Evolutionary conservation across 2,113 vertebrate genomes (phyloP).

Genomic region (Triplophysa tibetana): DNA sequence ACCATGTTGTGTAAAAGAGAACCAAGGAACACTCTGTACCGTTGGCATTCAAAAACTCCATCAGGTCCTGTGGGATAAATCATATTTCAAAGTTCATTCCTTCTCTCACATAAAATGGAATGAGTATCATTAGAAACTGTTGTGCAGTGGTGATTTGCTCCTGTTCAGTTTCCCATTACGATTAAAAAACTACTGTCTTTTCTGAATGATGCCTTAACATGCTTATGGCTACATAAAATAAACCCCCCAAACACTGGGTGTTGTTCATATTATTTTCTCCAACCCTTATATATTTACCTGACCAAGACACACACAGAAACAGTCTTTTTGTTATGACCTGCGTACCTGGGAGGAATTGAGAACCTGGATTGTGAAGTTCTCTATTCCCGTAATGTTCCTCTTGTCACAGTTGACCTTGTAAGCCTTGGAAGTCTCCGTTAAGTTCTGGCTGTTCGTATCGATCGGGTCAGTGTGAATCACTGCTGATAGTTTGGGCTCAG

Average conservation of each 20-base stretch:
- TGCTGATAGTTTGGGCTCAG: conserved; percentile 32
- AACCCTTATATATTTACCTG: too few species aligned
- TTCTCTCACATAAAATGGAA: background rate
- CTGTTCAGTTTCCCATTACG: background rate
- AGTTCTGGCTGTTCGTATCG: conserved; percentile 74
- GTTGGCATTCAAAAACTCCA: conserved; percentile 93
- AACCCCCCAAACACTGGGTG: too few species aligned
- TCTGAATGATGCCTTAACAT: too few species aligned
- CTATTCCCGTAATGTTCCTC: conserved; percentile 78
- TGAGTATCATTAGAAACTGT: background rate
- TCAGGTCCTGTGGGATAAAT: conserved; percentile 82
- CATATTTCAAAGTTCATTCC: background rate
- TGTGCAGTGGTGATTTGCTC: background rate
- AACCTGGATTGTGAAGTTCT: conserved; percentile 79
- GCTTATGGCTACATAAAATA: too few species aligned
- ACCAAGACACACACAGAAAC: too few species aligned
- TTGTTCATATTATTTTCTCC: too few species aligned
- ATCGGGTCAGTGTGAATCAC: conserved; percentile 65
- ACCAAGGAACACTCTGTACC: conserved; percentile 91
- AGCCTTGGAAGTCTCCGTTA: conserved; percentile 79
- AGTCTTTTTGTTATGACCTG: background rate
- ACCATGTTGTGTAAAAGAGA: conserved; percentile 94
- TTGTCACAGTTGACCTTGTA: conserved; percentile 92
- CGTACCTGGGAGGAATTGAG: conserved; percentile 88
- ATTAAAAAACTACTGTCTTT: too few species aligned